Evolutionary conservation across 2,113 vertebrate genomes (phyloP), one percentile per base, ranked within the genome.

Genomic region (Microcebus tavaratra): DNA sequence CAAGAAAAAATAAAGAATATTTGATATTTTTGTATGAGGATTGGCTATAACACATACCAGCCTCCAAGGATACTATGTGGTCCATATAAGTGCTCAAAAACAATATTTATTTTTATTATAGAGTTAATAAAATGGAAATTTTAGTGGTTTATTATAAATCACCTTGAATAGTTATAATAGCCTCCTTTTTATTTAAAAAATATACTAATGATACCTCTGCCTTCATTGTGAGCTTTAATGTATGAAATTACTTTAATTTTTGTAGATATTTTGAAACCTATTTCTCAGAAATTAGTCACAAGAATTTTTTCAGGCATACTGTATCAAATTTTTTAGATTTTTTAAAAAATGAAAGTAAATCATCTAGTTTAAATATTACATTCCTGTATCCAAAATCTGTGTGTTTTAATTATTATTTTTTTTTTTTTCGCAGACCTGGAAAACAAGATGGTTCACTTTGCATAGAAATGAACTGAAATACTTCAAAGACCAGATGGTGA

Each of bases 401-500:
- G 55, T 73, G n/a, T 75, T 89, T 88, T 57, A 63, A 63, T 29
- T 29, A 29, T 97, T 98, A 95, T 96, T 7, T 39, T 97, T 95
- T 96, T 48, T 96, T 95, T 97, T 98, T n/a, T n/a, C n/a, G n/a
- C 98, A 99, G 99, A 99, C 92, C 50, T 99, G 99, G 99, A 99
- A 99, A 98, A 99, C 99, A 87, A 99, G 99, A 90, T 99, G 99
- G 99, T 99, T 99, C 98, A 99, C 99, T 23, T 97, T 99, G 96
- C 99, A 99, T 88, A 99, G 99, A 98, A 99, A 99, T 90, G 99
- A 99, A 97, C 99, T 99, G 27, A 99, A 99, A 92, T 99, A 99
- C 98, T 99, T 99, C 98, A 99, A 99, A 98, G 99, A 99, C 95
- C 99, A 99, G 98, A 99, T 98, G 99, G 99, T 99, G 96, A 99